Percentiles rank a stretch among this genome's conserved stretches.
These are phyloP conservation scores for Drosophila nasuta DNA, from an alignment of 1,140 invertebrate genomes.

Conservation along the genomic window DNA sequence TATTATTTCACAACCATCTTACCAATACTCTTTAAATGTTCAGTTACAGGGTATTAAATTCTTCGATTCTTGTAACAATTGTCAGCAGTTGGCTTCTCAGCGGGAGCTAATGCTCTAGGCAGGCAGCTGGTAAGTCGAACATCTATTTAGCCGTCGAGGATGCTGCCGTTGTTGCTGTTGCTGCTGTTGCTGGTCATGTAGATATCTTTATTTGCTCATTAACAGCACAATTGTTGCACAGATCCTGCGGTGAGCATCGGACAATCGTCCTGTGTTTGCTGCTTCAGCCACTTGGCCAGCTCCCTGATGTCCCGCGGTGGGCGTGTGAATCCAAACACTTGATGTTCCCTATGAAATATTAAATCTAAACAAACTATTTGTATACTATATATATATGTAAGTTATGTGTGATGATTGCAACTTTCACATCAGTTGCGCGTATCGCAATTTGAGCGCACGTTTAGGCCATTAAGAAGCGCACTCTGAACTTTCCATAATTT, in stretches of 20 bases:
- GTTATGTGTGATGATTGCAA: not conserved
- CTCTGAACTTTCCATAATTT: conserved; percentile 61
- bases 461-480: conserved; percentile 53
- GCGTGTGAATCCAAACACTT: conserved; percentile 71
- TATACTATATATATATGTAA: not conserved
- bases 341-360: conserved; percentile 9
- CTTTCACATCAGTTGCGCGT: conserved; percentile 25
- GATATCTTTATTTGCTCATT: conserved; percentile 82
- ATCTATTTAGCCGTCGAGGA: conserved; percentile 55
- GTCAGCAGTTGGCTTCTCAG: conserved; percentile 30
- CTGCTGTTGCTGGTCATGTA: conserved; percentile 41
- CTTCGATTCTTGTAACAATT: not conserved
- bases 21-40: not conserved
- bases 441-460: conserved; percentile 42
- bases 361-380: not conserved
- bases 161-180: conserved; percentile 38
- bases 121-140: conserved; percentile 45
- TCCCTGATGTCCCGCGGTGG: conserved; percentile 35
- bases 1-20: too few species aligned
- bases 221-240: conserved; percentile 72
- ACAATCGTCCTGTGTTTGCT: conserved; percentile 25
- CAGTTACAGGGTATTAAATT: conserved; percentile 23
- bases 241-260: conserved; percentile 61
- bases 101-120: conserved; percentile 42
- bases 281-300: not conserved